Evolutionary conservation across 2,888 invertebrate genomes (phyloP), one percentile per base, ranked within the genome.

Genomic region (Erebia aethiops): DNA sequence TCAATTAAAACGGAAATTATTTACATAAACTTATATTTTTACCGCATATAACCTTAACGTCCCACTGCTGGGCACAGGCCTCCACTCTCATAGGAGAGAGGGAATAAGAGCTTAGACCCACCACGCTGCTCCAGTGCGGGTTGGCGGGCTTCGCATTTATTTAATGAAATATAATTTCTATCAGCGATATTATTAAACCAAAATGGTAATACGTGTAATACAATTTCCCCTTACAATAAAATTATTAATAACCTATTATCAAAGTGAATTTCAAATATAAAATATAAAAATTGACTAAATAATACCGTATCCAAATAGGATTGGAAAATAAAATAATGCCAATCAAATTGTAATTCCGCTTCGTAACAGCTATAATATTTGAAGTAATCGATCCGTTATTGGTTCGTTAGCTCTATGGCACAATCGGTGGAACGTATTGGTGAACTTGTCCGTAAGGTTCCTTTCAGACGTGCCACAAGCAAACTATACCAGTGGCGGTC

Each of bases 391-490:
- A 74, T 74, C 73, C 67, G 74, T 64, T 66, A 66, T 69, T 67
- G 72, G 72, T 74, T 74, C 62, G 58, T 74, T 75, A 75, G 67
- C 66, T 75, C 89, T 89, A 79, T 87, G 86, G 87, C 76, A 83
- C 87, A 90, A 88, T 88, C 87, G 88, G 87, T 88, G 87, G 88
- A 90, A 89, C 90, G 87, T 89, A 91, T 90, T 90, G 88, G 87
- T 84, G 87, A 87, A 82, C 83, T 84, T 84, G 87, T 86, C 86
- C 86, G 82, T 90, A 89, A 46, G 46, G 13, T 13, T 46, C 46
- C 11, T 11, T 46, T 11, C 13, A 46, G 13, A 11, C 46, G 46
- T 46, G 46, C 46, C 46, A 46, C 46, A 46, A 43, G 11, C 43
- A 43, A 9, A 11, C 46, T 13, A 13, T 11, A 46, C 3, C 13